Evolutionary conservation across 2,113 vertebrate species (phyloP).

Genomic region (Stomatorhinus ivindoensis): DNA sequence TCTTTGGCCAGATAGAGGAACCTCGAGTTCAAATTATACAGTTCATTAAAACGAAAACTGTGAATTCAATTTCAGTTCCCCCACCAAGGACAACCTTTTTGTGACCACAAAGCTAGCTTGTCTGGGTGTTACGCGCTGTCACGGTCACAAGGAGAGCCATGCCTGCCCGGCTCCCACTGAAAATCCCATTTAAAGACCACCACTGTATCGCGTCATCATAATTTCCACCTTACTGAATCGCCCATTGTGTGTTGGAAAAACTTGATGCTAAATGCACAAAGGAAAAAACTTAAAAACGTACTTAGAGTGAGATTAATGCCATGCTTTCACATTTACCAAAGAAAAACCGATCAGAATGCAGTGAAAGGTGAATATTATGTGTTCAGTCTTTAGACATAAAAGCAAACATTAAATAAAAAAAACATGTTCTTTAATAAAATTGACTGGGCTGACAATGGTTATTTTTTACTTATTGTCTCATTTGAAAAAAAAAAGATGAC

Average conservation of each 20-base stretch:
- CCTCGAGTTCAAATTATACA: background rate
- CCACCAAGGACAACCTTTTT: background rate
- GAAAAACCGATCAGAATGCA: background rate
- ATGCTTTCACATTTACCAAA: background rate
- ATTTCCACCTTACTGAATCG: background rate
- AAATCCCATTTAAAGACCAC: background rate
- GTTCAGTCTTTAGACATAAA: background rate
- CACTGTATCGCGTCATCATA: background rate
- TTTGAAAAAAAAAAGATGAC: background rate
- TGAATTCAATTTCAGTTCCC: slow-evolving; percentile 5
- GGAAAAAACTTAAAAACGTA: background rate
- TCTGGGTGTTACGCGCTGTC: background rate
- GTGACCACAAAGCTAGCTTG: background rate
- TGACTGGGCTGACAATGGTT: background rate
- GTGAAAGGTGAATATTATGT: slow-evolving; percentile 1
- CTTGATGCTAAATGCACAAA: background rate
- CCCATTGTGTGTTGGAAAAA: background rate
- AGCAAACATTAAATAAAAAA: background rate
- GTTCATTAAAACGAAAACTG: background rate
- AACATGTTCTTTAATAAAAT: background rate
- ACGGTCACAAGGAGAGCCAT: background rate
- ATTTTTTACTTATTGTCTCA: background rate
- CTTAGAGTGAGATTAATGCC: background rate
- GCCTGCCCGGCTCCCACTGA: background rate
- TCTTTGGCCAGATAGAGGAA: background rate